phyloP scores from a whole-genome alignment of 2,113 vertebrate genomes.

The Epinephelus moara region DNA sequence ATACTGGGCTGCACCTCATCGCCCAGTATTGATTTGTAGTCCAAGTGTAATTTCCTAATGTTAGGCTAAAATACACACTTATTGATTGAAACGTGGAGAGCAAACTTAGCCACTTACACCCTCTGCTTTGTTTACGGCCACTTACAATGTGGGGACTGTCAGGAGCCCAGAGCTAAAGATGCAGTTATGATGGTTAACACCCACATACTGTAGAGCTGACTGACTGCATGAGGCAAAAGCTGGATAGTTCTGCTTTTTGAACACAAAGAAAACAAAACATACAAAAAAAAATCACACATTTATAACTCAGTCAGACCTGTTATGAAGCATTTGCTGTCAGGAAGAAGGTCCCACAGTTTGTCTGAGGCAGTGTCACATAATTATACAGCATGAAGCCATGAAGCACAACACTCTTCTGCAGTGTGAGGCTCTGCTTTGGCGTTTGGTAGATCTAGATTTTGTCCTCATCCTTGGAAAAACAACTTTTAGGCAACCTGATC shows the following conservation, averaged over 20 bases:
- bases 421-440: background rate
- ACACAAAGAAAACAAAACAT: conserved; percentile 14
- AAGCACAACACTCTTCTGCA: background rate
- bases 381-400: conserved; percentile 18
- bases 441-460: conserved; percentile 6
- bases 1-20: background rate
- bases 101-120: background rate
- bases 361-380: conserved; percentile 27
- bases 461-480: background rate
- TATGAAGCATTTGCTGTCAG: conserved; percentile 32
- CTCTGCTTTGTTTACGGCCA: background rate
- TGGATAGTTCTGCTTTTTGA: conserved; percentile 13
- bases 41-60: conserved; percentile 11
- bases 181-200: background rate
- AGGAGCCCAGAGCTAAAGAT: background rate
- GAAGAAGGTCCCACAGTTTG: conserved; percentile 10
- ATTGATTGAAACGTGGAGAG: conserved; percentile 15
- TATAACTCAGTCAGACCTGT: conserved; percentile 27
- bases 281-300: conserved; percentile 13
- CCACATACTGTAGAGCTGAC: background rate
- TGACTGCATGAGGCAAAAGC: background rate
- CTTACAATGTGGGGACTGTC: background rate
- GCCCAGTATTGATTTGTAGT: conserved; percentile 18
- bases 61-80: conserved; percentile 27
- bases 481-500: background rate